Conservation (phyloP, 1,140 invertebrate species). For the Elysia chlorotica region DNA sequence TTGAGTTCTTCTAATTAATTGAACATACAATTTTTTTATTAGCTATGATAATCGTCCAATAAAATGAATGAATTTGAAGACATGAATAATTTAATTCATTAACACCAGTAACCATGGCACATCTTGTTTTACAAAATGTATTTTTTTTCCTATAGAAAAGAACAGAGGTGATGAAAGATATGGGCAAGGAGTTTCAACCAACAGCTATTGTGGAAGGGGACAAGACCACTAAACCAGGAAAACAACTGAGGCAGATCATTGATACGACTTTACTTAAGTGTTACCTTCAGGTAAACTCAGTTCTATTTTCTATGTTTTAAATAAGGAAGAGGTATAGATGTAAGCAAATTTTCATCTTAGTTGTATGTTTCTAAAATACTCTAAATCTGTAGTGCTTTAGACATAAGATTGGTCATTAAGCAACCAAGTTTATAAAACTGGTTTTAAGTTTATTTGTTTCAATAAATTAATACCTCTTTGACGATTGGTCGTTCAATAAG, state of each 20-base stretch:
- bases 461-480: too few relatives aligned
- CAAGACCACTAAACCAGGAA: conserved; percentile 62
- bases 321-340: too few relatives aligned
- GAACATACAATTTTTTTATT: background rate
- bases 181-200: conserved; percentile 42
- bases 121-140: background rate
- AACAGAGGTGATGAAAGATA: conserved; percentile 49
- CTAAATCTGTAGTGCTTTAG: background rate
- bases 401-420: too few relatives aligned
- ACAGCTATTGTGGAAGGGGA: conserved; percentile 64
- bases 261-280: conserved; percentile 96
- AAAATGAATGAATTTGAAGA: background rate
- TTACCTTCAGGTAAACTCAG: conserved; percentile 89
- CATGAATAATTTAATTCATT: background rate
- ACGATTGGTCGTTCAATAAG: too few relatives aligned
- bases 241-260: conserved; percentile 85
- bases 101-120: background rate
- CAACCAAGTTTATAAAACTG: too few relatives aligned
- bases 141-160: conserved; percentile 54
- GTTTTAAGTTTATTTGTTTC: too few relatives aligned
- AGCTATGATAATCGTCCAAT: background rate
- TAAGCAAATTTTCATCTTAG: background rate
- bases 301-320: too few relatives aligned
- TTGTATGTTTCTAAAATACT: background rate
- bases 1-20: background rate